phyloP scores from a whole-genome alignment of 1,140 invertebrate genomes.

The Whitmania pigra region DNA sequence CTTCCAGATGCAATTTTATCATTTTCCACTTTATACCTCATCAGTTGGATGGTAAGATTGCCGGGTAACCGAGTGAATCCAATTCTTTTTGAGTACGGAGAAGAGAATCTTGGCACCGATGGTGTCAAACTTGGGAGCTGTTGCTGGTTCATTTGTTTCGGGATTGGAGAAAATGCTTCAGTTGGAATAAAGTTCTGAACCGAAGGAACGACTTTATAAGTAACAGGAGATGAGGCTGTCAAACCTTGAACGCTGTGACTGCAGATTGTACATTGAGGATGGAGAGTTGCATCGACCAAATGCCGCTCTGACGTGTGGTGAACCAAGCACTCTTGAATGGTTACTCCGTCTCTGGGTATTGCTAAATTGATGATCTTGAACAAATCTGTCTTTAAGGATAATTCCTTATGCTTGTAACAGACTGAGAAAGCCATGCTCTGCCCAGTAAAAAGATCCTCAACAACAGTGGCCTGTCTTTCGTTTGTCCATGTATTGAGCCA shows the following conservation, averaged over 20 bases:
- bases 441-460: background rate
- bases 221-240: background rate
- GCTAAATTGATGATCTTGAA: background rate
- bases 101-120: background rate
- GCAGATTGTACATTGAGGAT: background rate
- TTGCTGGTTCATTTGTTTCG: background rate
- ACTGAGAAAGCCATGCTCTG: background rate
- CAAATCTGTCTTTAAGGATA: background rate
- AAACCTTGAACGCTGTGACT: background rate
- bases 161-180: no score
- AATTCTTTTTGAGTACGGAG: background rate
- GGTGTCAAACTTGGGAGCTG: background rate
- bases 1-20: background rate
- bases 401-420: background rate
- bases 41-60: background rate
- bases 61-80: background rate
- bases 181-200: no score
- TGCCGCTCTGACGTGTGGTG: background rate
- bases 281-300: background rate
- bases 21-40: background rate
- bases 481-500: no score
- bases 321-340: background rate
- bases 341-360: background rate
- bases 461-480: background rate
- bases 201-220: background rate